phyloP scores from a whole-genome alignment of 2,797 vertebrate genomes.

The Gypaetus barbatus region DNA sequence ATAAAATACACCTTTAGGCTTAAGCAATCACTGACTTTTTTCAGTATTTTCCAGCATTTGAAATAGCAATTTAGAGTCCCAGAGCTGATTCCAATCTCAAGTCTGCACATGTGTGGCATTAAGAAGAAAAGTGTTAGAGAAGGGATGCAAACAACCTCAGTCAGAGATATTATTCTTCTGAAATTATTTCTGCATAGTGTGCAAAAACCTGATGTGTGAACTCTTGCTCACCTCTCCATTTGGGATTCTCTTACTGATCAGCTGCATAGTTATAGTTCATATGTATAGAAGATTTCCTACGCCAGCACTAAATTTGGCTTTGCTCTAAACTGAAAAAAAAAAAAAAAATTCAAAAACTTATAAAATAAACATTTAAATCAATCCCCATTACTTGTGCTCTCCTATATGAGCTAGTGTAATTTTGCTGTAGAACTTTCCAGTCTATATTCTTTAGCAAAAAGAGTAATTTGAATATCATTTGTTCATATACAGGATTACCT shows the following conservation, averaged over 20 bases:
- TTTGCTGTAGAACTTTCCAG: neutral
- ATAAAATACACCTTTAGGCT: slow-evolving; percentile 21
- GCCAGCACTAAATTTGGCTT: neutral
- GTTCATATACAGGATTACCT: neutral
- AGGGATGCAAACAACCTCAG: neutral
- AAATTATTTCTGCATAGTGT: slow-evolving; percentile 8
- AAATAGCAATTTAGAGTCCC: slow-evolving; percentile 59
- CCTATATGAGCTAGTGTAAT: neutral
- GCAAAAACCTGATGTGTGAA: neutral
- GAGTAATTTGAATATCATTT: neutral
- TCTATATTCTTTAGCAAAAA: neutral
- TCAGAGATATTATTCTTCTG: neutral
- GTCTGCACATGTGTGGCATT: slow-evolving; percentile 13
- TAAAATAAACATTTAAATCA: neutral
- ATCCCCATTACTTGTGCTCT: neutral
- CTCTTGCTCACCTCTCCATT: slow-evolving; percentile 36
- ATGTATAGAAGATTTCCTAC: slow-evolving; percentile 2
- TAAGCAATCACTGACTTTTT: slow-evolving; percentile 38
- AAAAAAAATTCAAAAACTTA: neutral
- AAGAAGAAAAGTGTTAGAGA: slow-evolving; percentile 4
- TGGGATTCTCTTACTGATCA: slow-evolving; percentile 1
- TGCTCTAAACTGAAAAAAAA: neutral
- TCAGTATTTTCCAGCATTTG: slow-evolving; percentile 35
- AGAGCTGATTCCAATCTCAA: slow-evolving; percentile 21
- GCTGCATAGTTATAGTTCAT: neutral